Evolutionary conservation across 2,113 vertebrate genomes (phyloP).

Genomic region (Micronisus gabar): DNA sequence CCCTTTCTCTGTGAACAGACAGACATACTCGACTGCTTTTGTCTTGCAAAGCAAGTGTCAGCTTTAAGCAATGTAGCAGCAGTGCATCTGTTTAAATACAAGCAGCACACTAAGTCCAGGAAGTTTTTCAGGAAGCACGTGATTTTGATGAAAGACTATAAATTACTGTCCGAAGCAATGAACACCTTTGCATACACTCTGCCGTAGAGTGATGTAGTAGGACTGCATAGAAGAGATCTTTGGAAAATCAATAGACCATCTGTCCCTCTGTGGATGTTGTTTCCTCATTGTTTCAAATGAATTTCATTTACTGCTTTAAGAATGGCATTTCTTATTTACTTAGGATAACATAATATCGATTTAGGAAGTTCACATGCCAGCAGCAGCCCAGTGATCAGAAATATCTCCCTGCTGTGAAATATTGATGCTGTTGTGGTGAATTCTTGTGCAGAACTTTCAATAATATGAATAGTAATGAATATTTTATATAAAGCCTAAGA

Average conservation of each 20-base stretch:
- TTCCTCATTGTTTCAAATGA: conserved; percentile 29
- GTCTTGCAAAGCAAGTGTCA: not conserved
- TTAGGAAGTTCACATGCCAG: not conserved
- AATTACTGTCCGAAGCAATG: not conserved
- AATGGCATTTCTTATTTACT: conserved; percentile 41
- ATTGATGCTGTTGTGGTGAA: not conserved
- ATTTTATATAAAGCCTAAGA: not conserved
- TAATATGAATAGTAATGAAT: not conserved
- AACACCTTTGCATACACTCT: not conserved
- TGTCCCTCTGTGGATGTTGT: not conserved
- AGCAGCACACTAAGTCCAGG: not conserved
- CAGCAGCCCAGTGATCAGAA: not conserved
- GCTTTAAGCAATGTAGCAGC: not conserved
- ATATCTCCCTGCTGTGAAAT: not conserved
- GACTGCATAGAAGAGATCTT: not conserved
- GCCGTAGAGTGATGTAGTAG: not conserved
- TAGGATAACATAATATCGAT: not conserved
- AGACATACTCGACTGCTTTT: not conserved
- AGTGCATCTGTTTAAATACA: conserved; percentile 10
- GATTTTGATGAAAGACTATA: not conserved
- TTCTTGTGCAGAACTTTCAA: not conserved
- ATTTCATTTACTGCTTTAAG: conserved; percentile 38
- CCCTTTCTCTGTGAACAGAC: not conserved
- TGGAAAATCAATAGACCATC: not conserved
- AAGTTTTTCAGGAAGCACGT: not conserved